Percentiles rank a stretch among this genome's conserved stretches.
Evolutionary conservation across 1,140 invertebrate species (phyloP).

Genomic region (Dreissena rostriformis): DNA sequence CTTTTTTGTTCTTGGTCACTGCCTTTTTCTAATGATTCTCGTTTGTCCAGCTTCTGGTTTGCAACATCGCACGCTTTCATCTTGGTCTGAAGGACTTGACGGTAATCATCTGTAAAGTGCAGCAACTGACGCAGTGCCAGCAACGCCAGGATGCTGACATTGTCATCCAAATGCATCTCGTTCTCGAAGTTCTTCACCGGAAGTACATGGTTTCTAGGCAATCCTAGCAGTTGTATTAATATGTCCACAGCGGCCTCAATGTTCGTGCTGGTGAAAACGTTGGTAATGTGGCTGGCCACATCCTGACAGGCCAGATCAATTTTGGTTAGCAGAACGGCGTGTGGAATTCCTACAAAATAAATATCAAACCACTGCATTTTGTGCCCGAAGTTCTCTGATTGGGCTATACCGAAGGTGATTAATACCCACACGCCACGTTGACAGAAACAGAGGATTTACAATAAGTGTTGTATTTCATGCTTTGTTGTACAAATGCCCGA

Average conservation of each 20-base stretch:
- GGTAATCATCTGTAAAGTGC: conserved; percentile 29
- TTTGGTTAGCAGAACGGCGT: conserved; percentile 48
- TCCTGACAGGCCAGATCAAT: conserved; percentile 26
- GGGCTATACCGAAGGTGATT: too few species aligned
- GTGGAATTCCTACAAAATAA: conserved; percentile 24
- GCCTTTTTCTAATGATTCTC: too few species aligned
- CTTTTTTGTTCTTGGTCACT: too few species aligned
- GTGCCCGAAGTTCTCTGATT: too few species aligned
- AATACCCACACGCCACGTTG: too few species aligned
- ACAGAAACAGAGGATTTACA: too few species aligned
- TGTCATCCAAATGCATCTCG: conserved; percentile 28
- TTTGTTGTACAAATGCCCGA: too few species aligned
- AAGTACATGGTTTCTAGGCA: conserved; percentile 40
- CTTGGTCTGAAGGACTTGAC: too few species aligned
- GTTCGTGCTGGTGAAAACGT: conserved; percentile 1
- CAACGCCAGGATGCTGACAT: conserved; percentile 23
- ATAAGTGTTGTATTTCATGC: too few species aligned
- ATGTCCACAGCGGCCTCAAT: conserved; percentile 22
- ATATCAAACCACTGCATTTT: too few species aligned
- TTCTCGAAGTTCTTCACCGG: conserved; percentile 47
- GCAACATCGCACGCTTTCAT: not conserved
- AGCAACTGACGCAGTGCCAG: conserved; percentile 22
- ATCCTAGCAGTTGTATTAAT: conserved; percentile 20
- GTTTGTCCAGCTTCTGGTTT: too few species aligned
- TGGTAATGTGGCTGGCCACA: conserved; percentile 7